Conservation (phyloP, 2,113 vertebrate species). For the Passer montanus region DNA sequence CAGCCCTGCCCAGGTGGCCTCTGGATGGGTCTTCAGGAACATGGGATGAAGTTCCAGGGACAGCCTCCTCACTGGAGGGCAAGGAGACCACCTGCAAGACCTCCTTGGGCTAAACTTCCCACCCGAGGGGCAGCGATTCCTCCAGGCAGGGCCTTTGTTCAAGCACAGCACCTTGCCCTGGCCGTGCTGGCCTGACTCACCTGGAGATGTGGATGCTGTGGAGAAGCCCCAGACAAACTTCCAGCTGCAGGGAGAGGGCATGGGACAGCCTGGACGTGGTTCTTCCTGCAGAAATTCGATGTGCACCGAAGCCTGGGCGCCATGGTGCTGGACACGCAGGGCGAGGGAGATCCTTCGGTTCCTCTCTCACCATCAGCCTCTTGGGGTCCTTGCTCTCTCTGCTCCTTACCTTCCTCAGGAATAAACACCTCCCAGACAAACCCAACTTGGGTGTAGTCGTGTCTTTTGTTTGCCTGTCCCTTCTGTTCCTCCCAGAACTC, state of each 20-base stretch:
- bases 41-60: neutral
- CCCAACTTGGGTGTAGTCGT: neutral
- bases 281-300: neutral
- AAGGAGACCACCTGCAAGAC: neutral
- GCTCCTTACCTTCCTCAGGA: neutral
- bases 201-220: accelerated
- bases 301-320: accelerated
- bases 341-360: neutral
- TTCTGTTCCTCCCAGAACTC: neutral
- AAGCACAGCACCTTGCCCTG: accelerated
- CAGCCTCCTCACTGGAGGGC: neutral
- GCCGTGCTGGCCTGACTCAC: accelerated
- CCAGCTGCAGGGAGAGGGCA: neutral
- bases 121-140: accelerated
- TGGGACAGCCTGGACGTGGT: neutral
- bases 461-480: slow-evolving; percentile 1
- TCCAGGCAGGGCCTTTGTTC: accelerated
- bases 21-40: neutral
- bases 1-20: accelerated
- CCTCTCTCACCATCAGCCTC: neutral
- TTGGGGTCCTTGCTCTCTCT: neutral
- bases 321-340: accelerated
- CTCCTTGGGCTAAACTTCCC: neutral
- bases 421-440: neutral
- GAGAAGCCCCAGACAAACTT: neutral